Percentiles rank a stretch among this genome's conserved stretches.
Evolutionary conservation across 2,113 vertebrate species (phyloP).

Genomic region (Micronisus gabar): DNA sequence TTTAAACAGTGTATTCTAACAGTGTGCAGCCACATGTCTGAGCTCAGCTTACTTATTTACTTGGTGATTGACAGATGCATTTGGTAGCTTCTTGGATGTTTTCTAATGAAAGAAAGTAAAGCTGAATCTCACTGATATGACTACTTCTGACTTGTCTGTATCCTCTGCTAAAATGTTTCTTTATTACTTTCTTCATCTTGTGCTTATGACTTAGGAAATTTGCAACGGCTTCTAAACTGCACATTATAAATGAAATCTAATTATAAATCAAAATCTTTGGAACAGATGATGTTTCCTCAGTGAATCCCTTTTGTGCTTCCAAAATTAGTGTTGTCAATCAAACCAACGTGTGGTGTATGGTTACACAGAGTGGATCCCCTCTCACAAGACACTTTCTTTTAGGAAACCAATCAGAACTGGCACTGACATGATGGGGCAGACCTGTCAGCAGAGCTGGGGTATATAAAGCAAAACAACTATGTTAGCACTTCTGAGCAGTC

Average conservation of each 20-base stretch:
- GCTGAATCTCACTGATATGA: not conserved
- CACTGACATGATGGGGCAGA: conserved; percentile 64
- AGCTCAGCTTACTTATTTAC: conserved; percentile 47
- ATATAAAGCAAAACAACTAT: conserved; percentile 84
- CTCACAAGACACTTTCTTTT: conserved; percentile 71
- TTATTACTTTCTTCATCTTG: not conserved
- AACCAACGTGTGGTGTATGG: conserved; percentile 72
- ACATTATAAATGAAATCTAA: not conserved
- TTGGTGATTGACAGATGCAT: conserved; percentile 72
- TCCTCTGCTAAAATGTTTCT: not conserved
- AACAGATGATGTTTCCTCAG: conserved; percentile 18
- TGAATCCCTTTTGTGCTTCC: conserved; percentile 59
- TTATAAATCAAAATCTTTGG: conserved; percentile 10
- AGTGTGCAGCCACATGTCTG: not conserved
- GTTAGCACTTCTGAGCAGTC: conserved; percentile 90
- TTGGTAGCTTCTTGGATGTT: conserved; percentile 58
- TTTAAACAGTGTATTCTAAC: not conserved
- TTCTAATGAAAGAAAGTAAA: not conserved
- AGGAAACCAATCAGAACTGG: conserved; percentile 78
- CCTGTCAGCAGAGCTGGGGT: conserved; percentile 77
- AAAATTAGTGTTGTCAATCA: conserved; percentile 77
- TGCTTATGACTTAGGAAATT: not conserved
- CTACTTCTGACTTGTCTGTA: not conserved
- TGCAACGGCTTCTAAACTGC: not conserved
- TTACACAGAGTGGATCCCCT: conserved; percentile 71